Evolutionary conservation across 1,140 invertebrate species (phyloP).

Genomic region (Lerema accius): DNA sequence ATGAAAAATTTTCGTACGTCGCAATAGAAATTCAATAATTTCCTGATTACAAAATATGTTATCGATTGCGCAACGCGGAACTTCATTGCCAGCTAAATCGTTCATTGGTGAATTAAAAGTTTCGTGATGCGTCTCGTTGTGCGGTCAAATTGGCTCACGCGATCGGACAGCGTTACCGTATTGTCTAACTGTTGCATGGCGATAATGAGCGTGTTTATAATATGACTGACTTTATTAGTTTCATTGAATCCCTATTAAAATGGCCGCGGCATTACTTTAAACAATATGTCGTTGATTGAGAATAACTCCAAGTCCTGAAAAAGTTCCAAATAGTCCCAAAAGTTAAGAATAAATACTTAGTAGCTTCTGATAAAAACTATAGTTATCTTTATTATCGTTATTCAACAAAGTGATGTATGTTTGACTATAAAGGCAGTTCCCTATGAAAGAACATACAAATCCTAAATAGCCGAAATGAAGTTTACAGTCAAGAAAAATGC

Average conservation of each 20-base stretch:
- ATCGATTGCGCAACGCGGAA: slow-evolving; percentile 57
- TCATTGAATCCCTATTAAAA: not conserved
- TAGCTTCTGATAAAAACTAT: too few relatives aligned
- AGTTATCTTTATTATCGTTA: too few relatives aligned
- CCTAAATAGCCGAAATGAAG: too few relatives aligned
- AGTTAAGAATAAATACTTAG: too few relatives aligned
- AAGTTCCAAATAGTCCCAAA: too few relatives aligned
- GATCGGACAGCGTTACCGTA: slow-evolving; percentile 55
- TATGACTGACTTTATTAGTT: too few relatives aligned
- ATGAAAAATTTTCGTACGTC: not conserved
- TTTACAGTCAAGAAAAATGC: too few relatives aligned
- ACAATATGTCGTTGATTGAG: too few relatives aligned
- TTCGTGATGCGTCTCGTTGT: slow-evolving; percentile 40
- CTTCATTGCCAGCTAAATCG: slow-evolving; percentile 17
- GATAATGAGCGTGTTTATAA: slow-evolving; percentile 14
- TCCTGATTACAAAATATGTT: slow-evolving; percentile 16
- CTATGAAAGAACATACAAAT: too few relatives aligned
- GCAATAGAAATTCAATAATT: slow-evolving; percentile 2
- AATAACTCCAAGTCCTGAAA: too few relatives aligned
- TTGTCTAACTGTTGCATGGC: slow-evolving; percentile 59
- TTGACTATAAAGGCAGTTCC: too few relatives aligned
- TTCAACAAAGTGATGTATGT: too few relatives aligned
- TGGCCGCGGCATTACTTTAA: not conserved
- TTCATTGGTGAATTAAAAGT: slow-evolving; percentile 21
- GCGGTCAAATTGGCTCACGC: slow-evolving; percentile 54